Evolutionary conservation across 37 sponge, comb jelly and placozoan species (phyloP).

Genomic region (Diacarnus erythraeanus): DNA sequence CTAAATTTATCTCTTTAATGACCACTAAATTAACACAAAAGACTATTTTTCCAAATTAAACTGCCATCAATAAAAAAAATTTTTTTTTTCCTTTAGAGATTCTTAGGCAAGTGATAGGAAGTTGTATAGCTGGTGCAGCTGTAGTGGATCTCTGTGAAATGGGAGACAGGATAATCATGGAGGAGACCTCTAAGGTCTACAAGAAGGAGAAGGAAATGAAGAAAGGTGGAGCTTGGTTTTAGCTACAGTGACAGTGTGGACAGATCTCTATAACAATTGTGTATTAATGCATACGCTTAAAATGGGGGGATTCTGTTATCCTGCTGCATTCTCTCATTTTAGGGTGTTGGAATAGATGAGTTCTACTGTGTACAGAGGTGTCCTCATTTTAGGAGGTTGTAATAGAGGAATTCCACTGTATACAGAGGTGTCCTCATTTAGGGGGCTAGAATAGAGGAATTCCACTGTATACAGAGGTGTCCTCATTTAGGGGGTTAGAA

Average conservation of each 20-base stretch:
- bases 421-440: no score
- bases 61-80: no score
- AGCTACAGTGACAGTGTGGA: background rate
- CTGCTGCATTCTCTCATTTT: background rate
- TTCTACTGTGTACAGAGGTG: no score
- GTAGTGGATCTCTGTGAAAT: constrained; percentile 78
- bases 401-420: no score
- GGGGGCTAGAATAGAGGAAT: no score
- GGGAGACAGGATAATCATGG: constrained; percentile 89
- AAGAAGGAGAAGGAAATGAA: constrained; percentile 98
- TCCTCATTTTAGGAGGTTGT: no score
- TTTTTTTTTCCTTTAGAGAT: constrained; percentile 57
- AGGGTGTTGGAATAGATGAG: no score
- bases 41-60: no score
- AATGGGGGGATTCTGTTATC: background rate
- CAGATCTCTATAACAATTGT: background rate
- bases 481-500: no score
- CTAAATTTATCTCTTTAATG: no score
- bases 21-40: no score
- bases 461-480: no score
- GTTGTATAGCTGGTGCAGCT: constrained; percentile 61
- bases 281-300: background rate
- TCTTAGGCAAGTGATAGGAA: constrained; percentile 55
- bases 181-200: constrained; percentile 91
- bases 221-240: constrained; percentile 76